A percentile compares a stretch with the other conserved stretches of the same genome.
Evolutionary conservation across 2,113 vertebrate genomes (phyloP).

Genomic region (Coryphaenoides rupestris): DNA sequence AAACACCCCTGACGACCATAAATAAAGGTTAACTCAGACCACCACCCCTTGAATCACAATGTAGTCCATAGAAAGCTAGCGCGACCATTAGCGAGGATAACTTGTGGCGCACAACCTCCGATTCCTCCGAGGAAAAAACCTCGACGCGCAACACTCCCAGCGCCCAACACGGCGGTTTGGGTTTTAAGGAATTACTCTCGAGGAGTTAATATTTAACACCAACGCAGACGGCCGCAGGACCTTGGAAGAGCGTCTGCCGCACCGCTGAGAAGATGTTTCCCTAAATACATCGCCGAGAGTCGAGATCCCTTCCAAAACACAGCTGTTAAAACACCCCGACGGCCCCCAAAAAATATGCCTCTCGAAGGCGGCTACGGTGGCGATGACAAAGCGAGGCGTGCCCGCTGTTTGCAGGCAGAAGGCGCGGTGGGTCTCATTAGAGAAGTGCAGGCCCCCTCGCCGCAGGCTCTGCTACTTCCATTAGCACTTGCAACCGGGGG

Average conservation of each 20-base stretch:
- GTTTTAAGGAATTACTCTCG: too few species aligned
- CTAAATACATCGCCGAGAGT: constrained; percentile 64
- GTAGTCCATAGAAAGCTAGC: too few species aligned
- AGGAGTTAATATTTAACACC: constrained; percentile 42
- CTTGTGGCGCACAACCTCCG: too few species aligned
- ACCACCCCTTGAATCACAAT: too few species aligned
- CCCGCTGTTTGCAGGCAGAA: constrained; percentile 8
- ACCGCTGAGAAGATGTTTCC: constrained; percentile 51
- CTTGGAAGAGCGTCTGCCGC: constrained; percentile 39
- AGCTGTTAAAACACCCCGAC: constrained; percentile 67
- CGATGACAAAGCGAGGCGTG: constrained; percentile 24
- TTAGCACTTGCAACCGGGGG: not conserved
- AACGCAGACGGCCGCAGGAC: constrained; percentile 35
- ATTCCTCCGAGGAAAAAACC: too few species aligned
- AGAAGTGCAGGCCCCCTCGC: constrained; percentile 4
- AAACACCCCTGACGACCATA: too few species aligned
- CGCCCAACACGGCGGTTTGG: too few species aligned
- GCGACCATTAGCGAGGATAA: too few species aligned
- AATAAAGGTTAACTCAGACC: too few species aligned
- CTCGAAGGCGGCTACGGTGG: constrained; percentile 31
- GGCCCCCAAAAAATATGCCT: constrained; percentile 40
- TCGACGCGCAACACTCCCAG: too few species aligned
- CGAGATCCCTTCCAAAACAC: constrained; percentile 47
- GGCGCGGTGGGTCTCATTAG: constrained; percentile 22
- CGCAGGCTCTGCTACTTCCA: not conserved